Conservation (phyloP, 2,888 invertebrate species). For the Drosophila niveifrons region DNA sequence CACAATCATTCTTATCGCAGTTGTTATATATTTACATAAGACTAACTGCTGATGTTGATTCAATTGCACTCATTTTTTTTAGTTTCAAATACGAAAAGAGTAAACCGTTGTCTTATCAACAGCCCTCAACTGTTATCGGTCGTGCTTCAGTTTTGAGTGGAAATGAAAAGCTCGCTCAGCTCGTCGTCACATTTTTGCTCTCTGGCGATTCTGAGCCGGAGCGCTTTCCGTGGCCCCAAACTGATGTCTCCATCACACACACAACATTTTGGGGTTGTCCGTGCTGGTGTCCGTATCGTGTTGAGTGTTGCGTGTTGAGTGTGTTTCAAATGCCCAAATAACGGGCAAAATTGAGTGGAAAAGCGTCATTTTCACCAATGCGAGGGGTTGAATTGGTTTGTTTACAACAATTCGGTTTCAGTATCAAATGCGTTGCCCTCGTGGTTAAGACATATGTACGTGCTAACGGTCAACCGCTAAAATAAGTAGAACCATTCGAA, state of each 20-base stretch:
- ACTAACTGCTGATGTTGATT: not conserved
- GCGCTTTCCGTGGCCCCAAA: conserved; percentile 43
- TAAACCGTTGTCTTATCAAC: conserved; percentile 55
- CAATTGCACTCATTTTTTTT: conserved; percentile 18
- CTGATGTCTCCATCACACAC: conserved; percentile 21
- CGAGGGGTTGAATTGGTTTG: conserved; percentile 83
- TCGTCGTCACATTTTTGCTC: conserved; percentile 12
- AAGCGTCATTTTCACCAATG: conserved; percentile 59
- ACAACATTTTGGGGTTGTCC: conserved; percentile 67
- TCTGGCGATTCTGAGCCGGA: conserved; percentile 34
- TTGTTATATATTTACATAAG: conserved; percentile 25
- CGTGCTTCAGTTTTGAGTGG: conserved; percentile 48
- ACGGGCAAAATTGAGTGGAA: conserved; percentile 64
- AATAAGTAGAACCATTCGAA: conserved; percentile 14
- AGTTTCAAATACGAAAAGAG: not conserved
- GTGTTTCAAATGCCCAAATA: conserved; percentile 67
- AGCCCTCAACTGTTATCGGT: conserved; percentile 62
- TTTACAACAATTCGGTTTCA: conserved; percentile 78
- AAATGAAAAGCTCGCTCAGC: conserved; percentile 67
- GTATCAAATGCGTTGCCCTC: conserved; percentile 77
- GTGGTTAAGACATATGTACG: conserved; percentile 55
- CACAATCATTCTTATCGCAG: conserved; percentile 39
- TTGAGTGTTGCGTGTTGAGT: conserved; percentile 48
- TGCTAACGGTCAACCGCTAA: conserved; percentile 57
- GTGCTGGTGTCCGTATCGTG: conserved; percentile 14